Conservation (phyloP, 2,888 invertebrate genomes). For the Orthonychiurus folsomi region DNA sequence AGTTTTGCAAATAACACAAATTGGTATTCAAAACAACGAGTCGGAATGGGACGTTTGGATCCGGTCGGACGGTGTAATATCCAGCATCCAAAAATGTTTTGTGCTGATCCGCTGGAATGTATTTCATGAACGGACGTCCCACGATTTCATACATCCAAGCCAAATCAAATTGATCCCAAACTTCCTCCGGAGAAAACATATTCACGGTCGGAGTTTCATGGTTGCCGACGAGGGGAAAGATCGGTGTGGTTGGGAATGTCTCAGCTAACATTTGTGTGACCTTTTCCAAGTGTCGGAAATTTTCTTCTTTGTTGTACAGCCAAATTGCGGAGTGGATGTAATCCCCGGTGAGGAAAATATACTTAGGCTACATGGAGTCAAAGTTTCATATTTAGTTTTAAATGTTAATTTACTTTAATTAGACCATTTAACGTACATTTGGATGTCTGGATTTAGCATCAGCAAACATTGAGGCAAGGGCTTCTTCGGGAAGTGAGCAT, state of each 20-base stretch:
- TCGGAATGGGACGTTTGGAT: constrained; percentile 54
- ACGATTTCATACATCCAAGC: constrained; percentile 72
- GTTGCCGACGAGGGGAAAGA: constrained; percentile 67
- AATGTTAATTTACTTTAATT: background rate
- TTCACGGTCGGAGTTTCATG: constrained; percentile 46
- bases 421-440: constrained; percentile 41
- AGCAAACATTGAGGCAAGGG: constrained; percentile 80
- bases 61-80: constrained; percentile 62
- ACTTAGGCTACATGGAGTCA: constrained; percentile 50
- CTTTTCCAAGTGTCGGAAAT: constrained; percentile 52
- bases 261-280: constrained; percentile 50
- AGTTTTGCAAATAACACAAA: constrained; percentile 63
- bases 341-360: constrained; percentile 77
- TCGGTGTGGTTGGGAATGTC: constrained; percentile 52
- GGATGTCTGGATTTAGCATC: constrained; percentile 80
- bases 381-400: background rate
- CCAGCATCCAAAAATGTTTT: constrained; percentile 58
- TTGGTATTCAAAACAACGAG: constrained; percentile 72
- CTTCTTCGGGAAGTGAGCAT: constrained; percentile 85
- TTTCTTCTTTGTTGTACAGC: constrained; percentile 62
- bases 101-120: constrained; percentile 53
- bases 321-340: constrained; percentile 79
- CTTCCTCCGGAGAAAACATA: constrained; percentile 26
- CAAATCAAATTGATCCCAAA: constrained; percentile 25
- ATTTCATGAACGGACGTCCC: constrained; percentile 47